Evolutionary conservation across 2,888 invertebrate species (phyloP).

Genomic region (Scaptodrosophila latifasciaeformis): DNA sequence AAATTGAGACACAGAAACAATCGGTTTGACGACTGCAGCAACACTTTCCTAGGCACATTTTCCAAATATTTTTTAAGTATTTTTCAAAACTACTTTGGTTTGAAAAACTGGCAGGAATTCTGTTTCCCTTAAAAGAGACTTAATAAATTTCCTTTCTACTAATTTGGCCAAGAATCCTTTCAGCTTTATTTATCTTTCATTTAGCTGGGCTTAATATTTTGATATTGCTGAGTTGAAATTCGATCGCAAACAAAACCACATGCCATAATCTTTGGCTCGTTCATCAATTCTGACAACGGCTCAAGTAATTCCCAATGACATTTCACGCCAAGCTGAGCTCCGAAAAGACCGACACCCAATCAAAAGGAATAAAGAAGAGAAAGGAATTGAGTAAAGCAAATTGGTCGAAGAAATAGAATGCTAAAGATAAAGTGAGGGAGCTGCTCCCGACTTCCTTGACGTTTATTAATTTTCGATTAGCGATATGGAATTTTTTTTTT

Average conservation of each 20-base stretch:
- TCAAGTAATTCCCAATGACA: slow-evolving; percentile 59
- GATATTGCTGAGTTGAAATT: slow-evolving; percentile 30
- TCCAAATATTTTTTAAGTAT: too few relatives aligned
- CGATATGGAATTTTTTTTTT: slow-evolving; percentile 64
- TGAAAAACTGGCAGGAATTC: too few relatives aligned
- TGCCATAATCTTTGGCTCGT: slow-evolving; percentile 57
- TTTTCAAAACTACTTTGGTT: too few relatives aligned
- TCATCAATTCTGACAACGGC: slow-evolving; percentile 65
- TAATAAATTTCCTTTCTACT: too few relatives aligned
- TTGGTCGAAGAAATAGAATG: neutral
- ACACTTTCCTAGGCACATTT: too few relatives aligned
- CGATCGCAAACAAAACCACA: slow-evolving; percentile 21
- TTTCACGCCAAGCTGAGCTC: slow-evolving; percentile 64
- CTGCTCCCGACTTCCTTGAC: slow-evolving; percentile 41
- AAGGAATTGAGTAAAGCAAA: slow-evolving; percentile 14
- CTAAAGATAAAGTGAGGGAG: slow-evolving; percentile 35
- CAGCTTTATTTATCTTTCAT: too few relatives aligned
- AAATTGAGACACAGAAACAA: too few relatives aligned
- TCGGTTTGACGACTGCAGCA: too few relatives aligned
- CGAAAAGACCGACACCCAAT: slow-evolving; percentile 57
- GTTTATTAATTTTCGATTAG: slow-evolving; percentile 61
- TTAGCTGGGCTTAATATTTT: too few relatives aligned
- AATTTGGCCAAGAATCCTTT: too few relatives aligned
- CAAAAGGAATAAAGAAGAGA: slow-evolving; percentile 35
- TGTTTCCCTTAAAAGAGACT: too few relatives aligned